These are phyloP conservation scores for Sardina pilchardus DNA, from an alignment of 2,113 vertebrate genomes.

Conservation along the genomic window DNA sequence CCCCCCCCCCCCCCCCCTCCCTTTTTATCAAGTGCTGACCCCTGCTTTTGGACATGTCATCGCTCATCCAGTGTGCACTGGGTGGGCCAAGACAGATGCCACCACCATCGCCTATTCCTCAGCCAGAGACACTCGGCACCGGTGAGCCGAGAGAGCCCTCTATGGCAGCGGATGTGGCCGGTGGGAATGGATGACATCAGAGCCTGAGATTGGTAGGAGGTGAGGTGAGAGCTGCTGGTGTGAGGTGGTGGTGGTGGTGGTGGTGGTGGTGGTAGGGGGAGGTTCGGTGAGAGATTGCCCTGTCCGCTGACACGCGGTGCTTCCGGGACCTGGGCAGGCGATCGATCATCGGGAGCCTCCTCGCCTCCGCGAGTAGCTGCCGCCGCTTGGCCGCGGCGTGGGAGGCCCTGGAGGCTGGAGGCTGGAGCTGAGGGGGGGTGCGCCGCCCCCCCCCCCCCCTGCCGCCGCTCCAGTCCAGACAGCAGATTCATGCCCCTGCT, in stretches of 20 bases:
- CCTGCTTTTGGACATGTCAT: not conserved
- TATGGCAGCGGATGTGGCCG: too few relatives aligned
- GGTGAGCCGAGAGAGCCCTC: too few relatives aligned
- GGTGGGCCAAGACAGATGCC: not conserved
- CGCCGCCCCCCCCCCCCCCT: too few relatives aligned
- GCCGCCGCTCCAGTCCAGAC: not conserved
- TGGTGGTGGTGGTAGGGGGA: conserved; percentile 1
- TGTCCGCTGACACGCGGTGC: not conserved
- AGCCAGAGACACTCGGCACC: too few relatives aligned
- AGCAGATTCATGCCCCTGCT: not conserved
- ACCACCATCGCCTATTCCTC: not conserved
- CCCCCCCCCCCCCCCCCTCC: too few relatives aligned
- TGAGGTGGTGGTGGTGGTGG: not conserved
- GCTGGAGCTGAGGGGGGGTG: not conserved
- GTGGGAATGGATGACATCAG: not conserved
- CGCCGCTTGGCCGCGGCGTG: not conserved
- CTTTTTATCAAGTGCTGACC: too few relatives aligned
- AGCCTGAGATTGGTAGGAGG: not conserved
- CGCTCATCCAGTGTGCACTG: not conserved
- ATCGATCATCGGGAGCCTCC: not conserved
- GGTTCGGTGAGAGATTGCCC: not conserved
- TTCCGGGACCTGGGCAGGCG: not conserved
- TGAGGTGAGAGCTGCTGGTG: not conserved
- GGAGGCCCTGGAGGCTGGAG: conserved; percentile 8
- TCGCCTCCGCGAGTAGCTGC: not conserved